Base-by-base conservation (phyloP, 2,888 invertebrate species). In the Stenichneumon culpator region DNA sequence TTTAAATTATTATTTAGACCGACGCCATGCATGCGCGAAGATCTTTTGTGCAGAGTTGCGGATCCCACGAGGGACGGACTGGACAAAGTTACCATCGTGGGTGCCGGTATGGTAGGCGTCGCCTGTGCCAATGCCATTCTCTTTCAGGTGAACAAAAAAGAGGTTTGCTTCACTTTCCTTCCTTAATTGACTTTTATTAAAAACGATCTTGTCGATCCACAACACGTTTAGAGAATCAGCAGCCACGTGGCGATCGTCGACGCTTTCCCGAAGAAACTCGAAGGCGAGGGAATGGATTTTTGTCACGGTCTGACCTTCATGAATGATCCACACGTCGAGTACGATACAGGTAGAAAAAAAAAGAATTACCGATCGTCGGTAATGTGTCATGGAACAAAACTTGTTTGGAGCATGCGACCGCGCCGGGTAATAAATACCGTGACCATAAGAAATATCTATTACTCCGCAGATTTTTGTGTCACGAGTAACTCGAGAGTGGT, bases 251-350 rank as follows among this genome's bases (percentile, higher is more conserved):
- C 95, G 16, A 92, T 96, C 44, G 95, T 96, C 7, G 96, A 97
- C 92, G 95, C 95, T 22, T 94, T 95, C 88, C 95, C 95, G 67
- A 95, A 96, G 89, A 95, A 95, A 89, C 92, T 96, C 69, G 94
- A 95, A 88, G 96, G 96, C 36, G 96, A 96, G 92, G 95, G 96
- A 93, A 94, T 96, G 94, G 96, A 96, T 90, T 94, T 95, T 47
- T 94, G 94, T 87, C 96, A 96, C 87, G 95, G 95, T 5, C 92
- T 95, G 11, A 93, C 95, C 25, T 96, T 96, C 90, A 91, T 96
- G 72, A 94, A 94, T 69, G 94, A 95, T 86, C 95, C 95, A 54
- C 94, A 94, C 83, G 94, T 96, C 75, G 94, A 94, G 73, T 95
- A 95, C 63, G 95, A 95, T 86, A 95, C 95, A 88, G 95, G 96